These are phyloP conservation scores for Mastomys natalensis DNA, from an alignment of 2,113 vertebrate genomes.

Conservation along the genomic window DNA sequence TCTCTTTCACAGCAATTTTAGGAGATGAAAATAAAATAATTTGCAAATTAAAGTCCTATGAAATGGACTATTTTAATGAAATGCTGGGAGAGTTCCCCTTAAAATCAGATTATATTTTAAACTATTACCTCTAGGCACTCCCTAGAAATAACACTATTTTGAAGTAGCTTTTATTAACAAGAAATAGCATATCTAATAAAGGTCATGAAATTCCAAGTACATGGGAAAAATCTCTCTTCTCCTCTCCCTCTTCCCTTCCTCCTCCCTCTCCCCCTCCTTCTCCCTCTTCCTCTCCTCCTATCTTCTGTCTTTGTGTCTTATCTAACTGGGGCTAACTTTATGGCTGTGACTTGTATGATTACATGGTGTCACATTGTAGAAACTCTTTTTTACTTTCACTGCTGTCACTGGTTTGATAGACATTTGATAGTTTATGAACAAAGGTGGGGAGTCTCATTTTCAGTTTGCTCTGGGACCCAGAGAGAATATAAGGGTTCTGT, in stretches of 20 bases:
- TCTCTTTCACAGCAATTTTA: conserved; percentile 38
- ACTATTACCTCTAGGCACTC: conserved; percentile 1
- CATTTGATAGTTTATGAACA: background rate
- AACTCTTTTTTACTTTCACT: background rate
- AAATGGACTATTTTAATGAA: conserved; percentile 67
- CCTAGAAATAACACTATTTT: conserved; percentile 50
- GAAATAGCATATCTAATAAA: conserved; percentile 44
- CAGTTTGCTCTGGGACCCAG: background rate
- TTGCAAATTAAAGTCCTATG: conserved; percentile 55
- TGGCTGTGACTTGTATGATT: background rate
- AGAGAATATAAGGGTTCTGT: background rate
- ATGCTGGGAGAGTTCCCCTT: conserved; percentile 30
- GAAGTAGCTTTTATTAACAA: conserved; percentile 61
- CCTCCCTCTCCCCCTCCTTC: background rate
- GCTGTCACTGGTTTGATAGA: conserved; percentile 11
- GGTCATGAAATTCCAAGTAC: conserved; percentile 38
- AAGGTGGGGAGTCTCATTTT: background rate
- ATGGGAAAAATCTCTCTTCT: background rate
- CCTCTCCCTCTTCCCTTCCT: too few relatives aligned
- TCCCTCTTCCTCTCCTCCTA: background rate
- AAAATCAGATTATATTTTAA: conserved; percentile 66
- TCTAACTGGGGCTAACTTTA: background rate
- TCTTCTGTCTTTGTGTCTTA: background rate
- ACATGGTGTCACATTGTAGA: background rate
- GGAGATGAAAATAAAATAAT: conserved; percentile 62